Evolutionary conservation across 2,113 vertebrate species (phyloP).

Genomic region (Ciconia maguari): DNA sequence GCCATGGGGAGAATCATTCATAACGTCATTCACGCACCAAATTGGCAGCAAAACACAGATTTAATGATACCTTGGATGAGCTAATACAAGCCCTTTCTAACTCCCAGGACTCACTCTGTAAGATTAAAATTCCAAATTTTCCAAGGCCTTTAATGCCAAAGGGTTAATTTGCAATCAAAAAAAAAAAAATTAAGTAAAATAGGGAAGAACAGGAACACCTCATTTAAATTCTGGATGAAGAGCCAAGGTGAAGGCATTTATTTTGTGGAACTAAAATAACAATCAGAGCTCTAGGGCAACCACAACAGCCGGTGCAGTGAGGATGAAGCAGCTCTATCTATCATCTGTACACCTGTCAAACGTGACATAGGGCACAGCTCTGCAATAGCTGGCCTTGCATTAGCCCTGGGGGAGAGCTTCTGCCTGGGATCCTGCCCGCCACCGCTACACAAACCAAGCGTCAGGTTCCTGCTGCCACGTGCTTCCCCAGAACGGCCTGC

Average conservation of each 20-base stretch:
- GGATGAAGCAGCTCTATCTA: not conserved
- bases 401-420: not conserved
- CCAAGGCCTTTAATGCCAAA: not conserved
- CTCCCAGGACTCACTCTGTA: not conserved
- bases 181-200: not conserved
- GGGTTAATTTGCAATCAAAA: not conserved
- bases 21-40: not conserved
- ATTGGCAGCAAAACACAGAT: not conserved
- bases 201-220: not conserved
- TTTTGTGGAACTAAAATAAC: not conserved
- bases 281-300: not conserved
- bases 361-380: fast-evolving
- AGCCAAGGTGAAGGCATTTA: not conserved
- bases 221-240: not conserved
- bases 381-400: fast-evolving
- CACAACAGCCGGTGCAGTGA: fast-evolving
- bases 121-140: not conserved
- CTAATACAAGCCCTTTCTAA: not conserved
- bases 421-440: not conserved
- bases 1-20: not conserved
- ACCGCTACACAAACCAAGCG: fast-evolving
- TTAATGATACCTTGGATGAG: not conserved
- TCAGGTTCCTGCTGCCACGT: not conserved
- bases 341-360: not conserved
- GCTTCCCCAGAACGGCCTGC: not conserved